Evolutionary conservation across 2,113 vertebrate species (phyloP), one percentile per base, ranked within the genome.

Genomic region (Burhinus oedicnemus): DNA sequence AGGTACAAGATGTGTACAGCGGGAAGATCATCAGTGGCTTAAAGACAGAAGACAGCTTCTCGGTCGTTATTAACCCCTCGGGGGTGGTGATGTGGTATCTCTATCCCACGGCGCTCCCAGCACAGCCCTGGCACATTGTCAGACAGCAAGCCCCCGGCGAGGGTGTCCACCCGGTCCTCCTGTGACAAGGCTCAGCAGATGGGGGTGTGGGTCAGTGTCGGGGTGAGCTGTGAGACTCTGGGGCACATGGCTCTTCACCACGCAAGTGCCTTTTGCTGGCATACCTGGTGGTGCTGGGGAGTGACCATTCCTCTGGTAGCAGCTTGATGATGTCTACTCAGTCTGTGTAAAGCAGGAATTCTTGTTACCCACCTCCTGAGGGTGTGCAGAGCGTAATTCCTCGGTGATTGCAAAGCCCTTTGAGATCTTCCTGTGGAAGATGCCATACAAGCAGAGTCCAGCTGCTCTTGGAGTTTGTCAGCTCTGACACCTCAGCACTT

Each of bases 31-130:
- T 97, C 21, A 74, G 94, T 1, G 38, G 54, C 14, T 96, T 99
- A 78, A 99, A 95, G 54, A 93, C 97, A 10, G 94, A 95, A 58
- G 97, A 98, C 62, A 97, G 89, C 75, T 99, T 99, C 79, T 98
- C 98, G 0, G 98, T 99, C 25, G 80, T 98, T 5, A 96, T 99
- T 92, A 99, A 99, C 96, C 99, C 99, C 29, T 98, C 98, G 0
- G 99, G 99, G 9, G 99, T 99, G 79, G 99, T 99, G 92, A 99
- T 99, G 99, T 99, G 99, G 99, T 99, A 99, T 29, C 84, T 99
- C 78, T 96, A 91, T 17, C 99, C 99, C 8, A 34, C 9, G 18
- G 66, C 60, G 25, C n/a, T 57, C 52, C 34, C 12, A 0, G n/a
- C 17, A 1, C 72, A 45, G 6, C 51, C 83, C 54, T 45, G n/a